These are phyloP conservation scores for Ptychobarbus kaznakovi DNA, from an alignment of 2,797 vertebrate species.

Conservation along the genomic window DNA sequence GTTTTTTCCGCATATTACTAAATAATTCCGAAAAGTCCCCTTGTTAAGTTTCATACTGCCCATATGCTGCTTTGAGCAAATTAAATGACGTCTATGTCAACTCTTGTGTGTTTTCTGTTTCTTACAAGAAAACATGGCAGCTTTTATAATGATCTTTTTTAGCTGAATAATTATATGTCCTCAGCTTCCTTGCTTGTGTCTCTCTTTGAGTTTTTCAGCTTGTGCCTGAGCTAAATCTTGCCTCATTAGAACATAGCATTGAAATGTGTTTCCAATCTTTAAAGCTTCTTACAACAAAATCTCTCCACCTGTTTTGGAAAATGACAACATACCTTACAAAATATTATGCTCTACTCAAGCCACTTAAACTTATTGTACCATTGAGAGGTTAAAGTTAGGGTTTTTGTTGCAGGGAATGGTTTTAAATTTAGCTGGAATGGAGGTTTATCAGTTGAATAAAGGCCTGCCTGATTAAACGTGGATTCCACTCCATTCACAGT, in stretches of 20 bases:
- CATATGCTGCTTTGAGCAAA: not conserved
- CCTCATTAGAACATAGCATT: not conserved
- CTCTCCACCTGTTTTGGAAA: slow-evolving; percentile 5
- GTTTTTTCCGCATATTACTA: slow-evolving; percentile 8
- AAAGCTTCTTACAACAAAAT: not conserved
- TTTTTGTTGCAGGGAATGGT: not conserved
- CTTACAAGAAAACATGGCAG: not conserved
- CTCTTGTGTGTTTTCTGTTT: not conserved
- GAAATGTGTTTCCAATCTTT: not conserved
- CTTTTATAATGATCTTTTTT: not conserved
- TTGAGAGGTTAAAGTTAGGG: not conserved
- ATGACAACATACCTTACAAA: not conserved
- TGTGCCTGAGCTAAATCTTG: not conserved
- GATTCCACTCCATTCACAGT: not conserved
- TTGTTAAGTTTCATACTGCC: not conserved
- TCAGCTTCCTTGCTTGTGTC: not conserved
- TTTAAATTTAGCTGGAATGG: not conserved
- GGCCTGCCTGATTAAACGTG: not conserved
- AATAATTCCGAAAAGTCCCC: not conserved
- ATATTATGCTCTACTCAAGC: not conserved
- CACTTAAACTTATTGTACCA: not conserved
- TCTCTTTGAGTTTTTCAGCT: not conserved
- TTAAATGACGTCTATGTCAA: not conserved
- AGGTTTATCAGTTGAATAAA: not conserved
- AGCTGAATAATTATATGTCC: not conserved